These are phyloP conservation scores for Drosophila guanche DNA, from an alignment of 1,140 invertebrate species.

Conservation along the genomic window DNA sequence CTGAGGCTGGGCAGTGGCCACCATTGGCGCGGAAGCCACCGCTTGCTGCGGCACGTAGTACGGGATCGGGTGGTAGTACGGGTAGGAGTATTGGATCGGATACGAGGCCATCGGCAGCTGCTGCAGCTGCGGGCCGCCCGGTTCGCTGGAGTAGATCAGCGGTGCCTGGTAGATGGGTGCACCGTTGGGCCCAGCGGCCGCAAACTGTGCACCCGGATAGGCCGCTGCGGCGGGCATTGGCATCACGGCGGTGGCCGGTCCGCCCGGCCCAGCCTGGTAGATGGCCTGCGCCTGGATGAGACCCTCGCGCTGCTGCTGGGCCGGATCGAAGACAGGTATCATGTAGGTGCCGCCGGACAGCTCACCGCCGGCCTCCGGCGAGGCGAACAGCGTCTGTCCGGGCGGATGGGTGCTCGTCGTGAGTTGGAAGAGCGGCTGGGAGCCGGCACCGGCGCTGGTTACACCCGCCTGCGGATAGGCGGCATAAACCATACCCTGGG, in stretches of 20 bases:
- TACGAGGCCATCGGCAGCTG: constrained; percentile 82
- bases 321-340: constrained; percentile 82
- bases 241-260: constrained; percentile 68
- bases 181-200: constrained; percentile 71
- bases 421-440: constrained; percentile 73
- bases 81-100: constrained; percentile 80
- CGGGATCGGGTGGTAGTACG: constrained; percentile 81
- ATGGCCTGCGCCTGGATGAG: constrained; percentile 77
- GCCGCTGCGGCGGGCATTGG: constrained; percentile 67
- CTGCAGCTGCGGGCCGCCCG: constrained; percentile 70
- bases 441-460: constrained; percentile 42
- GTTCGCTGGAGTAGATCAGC: constrained; percentile 80
- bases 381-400: constrained; percentile 58
- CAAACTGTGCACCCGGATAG: constrained; percentile 76
- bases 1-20: constrained; percentile 48
- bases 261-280: constrained; percentile 67
- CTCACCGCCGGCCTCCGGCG: constrained; percentile 68
- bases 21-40: constrained; percentile 59
- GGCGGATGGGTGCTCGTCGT: constrained; percentile 62
- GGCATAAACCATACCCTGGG: constrained; percentile 82
- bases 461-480: constrained; percentile 76
- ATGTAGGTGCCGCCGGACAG: constrained; percentile 79
- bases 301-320: constrained; percentile 70
- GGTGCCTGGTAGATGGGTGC: constrained; percentile 79
- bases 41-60: constrained; percentile 78